phyloP scores from a whole-genome alignment of 1,140 invertebrate genomes.

The Globodera rostochiensis region DNA sequence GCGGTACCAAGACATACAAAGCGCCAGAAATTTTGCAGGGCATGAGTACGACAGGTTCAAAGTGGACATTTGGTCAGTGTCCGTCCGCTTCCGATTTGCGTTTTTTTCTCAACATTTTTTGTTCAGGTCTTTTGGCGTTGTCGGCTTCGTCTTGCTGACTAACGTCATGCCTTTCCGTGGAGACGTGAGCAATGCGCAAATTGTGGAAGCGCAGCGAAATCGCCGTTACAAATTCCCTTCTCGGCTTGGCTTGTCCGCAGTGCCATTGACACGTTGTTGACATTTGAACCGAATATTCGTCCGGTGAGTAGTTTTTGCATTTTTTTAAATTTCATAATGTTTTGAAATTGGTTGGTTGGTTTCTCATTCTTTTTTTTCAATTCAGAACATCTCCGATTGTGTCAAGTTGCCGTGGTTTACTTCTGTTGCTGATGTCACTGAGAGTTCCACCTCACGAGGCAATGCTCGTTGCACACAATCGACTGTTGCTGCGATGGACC shows the following conservation, averaged over 20 bases:
- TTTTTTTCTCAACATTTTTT: slow-evolving; percentile 18
- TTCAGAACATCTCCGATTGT: slow-evolving; percentile 22
- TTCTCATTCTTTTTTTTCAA: background rate
- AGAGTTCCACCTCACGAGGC: background rate
- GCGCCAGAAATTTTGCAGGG: slow-evolving; percentile 72
- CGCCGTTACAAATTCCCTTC: slow-evolving; percentile 48
- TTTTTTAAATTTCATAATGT: too few species aligned
- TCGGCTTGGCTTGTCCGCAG: slow-evolving; percentile 19
- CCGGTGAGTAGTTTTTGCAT: slow-evolving; percentile 18
- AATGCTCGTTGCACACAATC: too few species aligned
- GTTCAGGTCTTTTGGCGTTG: slow-evolving; percentile 43
- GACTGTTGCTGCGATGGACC: too few species aligned
- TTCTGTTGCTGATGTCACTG: background rate
- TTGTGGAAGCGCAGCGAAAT: slow-evolving; percentile 46
- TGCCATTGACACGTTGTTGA: slow-evolving; percentile 36
- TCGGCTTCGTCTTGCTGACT: slow-evolving; percentile 43
- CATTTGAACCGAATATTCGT: slow-evolving; percentile 33
- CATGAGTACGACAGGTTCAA: slow-evolving; percentile 44
- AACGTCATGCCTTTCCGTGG: slow-evolving; percentile 50
- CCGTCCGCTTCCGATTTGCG: background rate
- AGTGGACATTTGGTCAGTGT: slow-evolving; percentile 43
- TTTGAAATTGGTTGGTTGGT: background rate
- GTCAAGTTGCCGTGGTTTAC: slow-evolving; percentile 7
- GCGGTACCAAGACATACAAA: slow-evolving; percentile 74
- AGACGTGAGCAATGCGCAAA: slow-evolving; percentile 33